Conservation (phyloP, 2,113 vertebrate genomes). For the Aptenodytes patagonicus region DNA sequence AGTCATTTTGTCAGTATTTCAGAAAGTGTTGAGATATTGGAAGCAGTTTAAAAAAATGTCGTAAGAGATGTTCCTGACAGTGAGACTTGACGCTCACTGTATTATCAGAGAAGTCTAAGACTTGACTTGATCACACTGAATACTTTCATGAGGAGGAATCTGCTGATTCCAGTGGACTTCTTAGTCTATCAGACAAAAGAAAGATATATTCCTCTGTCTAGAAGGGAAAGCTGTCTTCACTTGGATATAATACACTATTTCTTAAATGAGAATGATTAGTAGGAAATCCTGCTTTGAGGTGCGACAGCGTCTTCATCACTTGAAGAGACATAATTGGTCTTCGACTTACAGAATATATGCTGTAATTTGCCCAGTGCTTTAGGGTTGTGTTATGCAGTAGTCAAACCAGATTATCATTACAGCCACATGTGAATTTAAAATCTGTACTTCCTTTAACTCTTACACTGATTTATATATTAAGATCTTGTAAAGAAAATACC, state of each 20-base stretch:
- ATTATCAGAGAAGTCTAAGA: background rate
- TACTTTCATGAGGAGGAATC: background rate
- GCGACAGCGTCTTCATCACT: background rate
- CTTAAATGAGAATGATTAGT: background rate
- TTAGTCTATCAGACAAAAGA: background rate
- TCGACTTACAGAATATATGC: accelerated
- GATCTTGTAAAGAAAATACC: background rate
- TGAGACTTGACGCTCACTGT: background rate
- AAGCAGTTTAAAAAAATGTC: background rate
- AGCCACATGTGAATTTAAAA: background rate
- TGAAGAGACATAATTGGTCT: background rate
- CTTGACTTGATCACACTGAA: background rate
- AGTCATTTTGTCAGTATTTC: background rate
- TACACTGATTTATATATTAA: background rate
- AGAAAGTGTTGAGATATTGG: background rate
- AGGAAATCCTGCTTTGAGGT: background rate
- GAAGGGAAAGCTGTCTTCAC: background rate
- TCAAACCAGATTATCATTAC: background rate
- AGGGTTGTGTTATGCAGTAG: background rate
- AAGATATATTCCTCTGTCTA: background rate
- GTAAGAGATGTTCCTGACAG: background rate
- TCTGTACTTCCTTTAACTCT: background rate
- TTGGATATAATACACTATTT: background rate
- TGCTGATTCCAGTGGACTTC: background rate
- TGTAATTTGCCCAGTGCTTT: background rate